Evolutionary conservation across 2,888 invertebrate genomes (phyloP), one percentile per base, ranked within the genome.

Genomic region (Patella ulyssiponensis): DNA sequence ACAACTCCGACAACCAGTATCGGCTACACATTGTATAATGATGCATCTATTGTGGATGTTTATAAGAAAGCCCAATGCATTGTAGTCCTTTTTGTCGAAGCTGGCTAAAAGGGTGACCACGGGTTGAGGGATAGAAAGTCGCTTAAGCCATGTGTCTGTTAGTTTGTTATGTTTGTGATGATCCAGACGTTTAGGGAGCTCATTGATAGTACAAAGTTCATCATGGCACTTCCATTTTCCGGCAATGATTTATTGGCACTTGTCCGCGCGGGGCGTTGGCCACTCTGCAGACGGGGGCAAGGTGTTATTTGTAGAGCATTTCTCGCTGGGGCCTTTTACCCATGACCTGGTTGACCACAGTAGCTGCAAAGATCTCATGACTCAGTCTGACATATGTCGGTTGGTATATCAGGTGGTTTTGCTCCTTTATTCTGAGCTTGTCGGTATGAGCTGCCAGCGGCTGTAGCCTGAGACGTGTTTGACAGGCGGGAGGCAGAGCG

Each of bases 1-100:
- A 64, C 83, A 86, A 54, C 83, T 81, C 70, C 86, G 85, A 77
- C 81, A 84, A 52, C 85, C 83, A 15, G 83, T 84, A 72, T 84
- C 83, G 0, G 86, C 83, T 80, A 84, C 82, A 4, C 83, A 80
- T 27, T 74, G 53, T 27, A 81, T 27, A 9, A 44, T 20, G 7
- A 77, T 44, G 9, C 75, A 15, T 33, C 27, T 54, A 15, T 82
- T 75, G 52, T 58, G 52, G 23, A 56, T 15, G n/a, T 20, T 56
- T 15, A 23, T n/a, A 20, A 54, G 3, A 72, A 83, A 82, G 12
- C 85, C 84, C 27, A 84, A 77, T 4, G 70, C 64, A 12, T 69
- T 33, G 69, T 81, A 81, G 77, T 85, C 84, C 14, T 79, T 58
- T 12, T 69, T 58, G 23, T 52, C 15, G 17, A 81, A 77, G 64